These are phyloP conservation scores for Myotis planiceps DNA, from an alignment of 2,797 vertebrate genomes.

Conservation along the genomic window DNA sequence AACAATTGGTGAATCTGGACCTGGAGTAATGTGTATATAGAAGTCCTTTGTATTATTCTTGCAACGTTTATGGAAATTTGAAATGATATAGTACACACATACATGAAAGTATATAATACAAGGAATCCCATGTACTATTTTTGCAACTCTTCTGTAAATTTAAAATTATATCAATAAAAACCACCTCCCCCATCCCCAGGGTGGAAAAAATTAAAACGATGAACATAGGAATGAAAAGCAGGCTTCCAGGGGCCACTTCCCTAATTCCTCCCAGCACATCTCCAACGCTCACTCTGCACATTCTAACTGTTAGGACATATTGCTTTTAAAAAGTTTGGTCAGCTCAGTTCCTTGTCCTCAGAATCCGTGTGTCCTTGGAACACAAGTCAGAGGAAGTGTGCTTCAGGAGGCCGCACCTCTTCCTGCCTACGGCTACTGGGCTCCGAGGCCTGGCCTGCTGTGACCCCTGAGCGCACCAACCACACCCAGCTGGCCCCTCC, in stretches of 20 bases:
- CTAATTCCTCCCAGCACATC: neutral
- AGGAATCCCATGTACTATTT: neutral
- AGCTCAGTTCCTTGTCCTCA: slow-evolving; percentile 26
- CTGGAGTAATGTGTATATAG: neutral
- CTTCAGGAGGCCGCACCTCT: neutral
- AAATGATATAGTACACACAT: neutral
- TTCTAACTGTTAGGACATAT: neutral
- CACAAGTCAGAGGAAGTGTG: neutral
- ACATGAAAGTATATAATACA: neutral
- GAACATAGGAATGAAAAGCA: neutral
- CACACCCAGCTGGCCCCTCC: neutral
- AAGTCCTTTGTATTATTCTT: neutral
- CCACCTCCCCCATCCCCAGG: neutral
- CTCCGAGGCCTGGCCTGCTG: neutral
- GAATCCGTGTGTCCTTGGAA: neutral
- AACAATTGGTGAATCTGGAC: neutral
- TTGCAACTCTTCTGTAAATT: neutral
- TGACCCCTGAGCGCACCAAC: fast-evolving
- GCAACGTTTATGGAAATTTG: neutral
- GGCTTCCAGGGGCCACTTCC: neutral
- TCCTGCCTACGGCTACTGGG: neutral
- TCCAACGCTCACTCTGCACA: neutral
- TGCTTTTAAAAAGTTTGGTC: neutral
- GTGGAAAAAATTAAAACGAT: neutral
- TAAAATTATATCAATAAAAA: slow-evolving; percentile 5